Base-by-base conservation (phyloP, 2,797 vertebrate genomes). In the Zonotrichia albicollis region DNA sequence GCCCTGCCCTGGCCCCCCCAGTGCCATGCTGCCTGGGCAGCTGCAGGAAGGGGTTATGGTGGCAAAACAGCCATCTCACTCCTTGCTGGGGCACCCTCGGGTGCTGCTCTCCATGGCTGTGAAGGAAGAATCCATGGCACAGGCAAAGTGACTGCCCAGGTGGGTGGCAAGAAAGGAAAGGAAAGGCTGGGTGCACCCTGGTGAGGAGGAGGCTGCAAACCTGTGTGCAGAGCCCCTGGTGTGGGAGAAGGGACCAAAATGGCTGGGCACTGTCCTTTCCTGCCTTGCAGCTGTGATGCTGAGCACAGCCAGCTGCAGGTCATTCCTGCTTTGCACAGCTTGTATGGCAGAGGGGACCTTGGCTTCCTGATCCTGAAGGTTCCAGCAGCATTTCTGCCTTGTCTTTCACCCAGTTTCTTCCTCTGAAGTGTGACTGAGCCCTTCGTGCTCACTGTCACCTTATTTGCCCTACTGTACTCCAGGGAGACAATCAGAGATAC, bases 111-210 rank as follows among this genome's bases (percentile, higher is more conserved):
- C 51, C 60, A 20, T 0, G 13, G 25, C 58, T 48, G 32, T 1
- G 3, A 84, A 81, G 38, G 42, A 70, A 48, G 43, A 75, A 54
- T 48, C 70, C 23, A 6, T 10, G 40, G 77, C 26, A 16, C 0
- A 48, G 50, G 19, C 3, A 5, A 61, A 65, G 48, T 1, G 2
- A 32, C 42, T 25, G 58, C 42, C 29, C 0, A 0, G 51, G 23
- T 36, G 62, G 42, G 64, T 53, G 30, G 32, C 2, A 27, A 43
- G 76, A 67, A 84, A 40, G 32, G 30, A 73, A 84, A 40, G 32
- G 30, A 73, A 84, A 42, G 40, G 30, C 55, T 68, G 83, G n/a
- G 61, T 3, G 16, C 66, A 1, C 4, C 23, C 76, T 45, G n/a
- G 38, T 6, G 4, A 93, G 50, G 65, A 90, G 29, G 25, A 86